These are phyloP conservation scores for Menidia menidia DNA, from an alignment of 2,797 vertebrate genomes.

Conservation along the genomic window DNA sequence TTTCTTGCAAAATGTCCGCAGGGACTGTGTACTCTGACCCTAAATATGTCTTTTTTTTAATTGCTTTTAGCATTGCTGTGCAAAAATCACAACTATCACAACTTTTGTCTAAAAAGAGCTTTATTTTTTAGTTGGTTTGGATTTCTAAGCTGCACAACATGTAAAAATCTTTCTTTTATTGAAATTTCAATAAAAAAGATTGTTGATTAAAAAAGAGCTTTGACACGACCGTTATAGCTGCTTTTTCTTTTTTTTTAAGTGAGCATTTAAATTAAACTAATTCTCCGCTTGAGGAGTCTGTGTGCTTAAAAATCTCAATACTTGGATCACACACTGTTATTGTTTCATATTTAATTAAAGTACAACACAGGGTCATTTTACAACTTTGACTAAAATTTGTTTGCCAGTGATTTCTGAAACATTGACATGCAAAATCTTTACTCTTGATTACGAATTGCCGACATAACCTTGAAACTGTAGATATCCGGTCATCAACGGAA, in stretches of 20 bases:
- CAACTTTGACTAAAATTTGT: background rate
- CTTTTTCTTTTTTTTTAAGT: too few relatives aligned
- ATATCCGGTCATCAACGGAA: background rate
- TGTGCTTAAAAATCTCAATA: background rate
- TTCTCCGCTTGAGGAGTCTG: constrained; percentile 5
- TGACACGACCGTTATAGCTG: too few relatives aligned
- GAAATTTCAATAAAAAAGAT: too few relatives aligned
- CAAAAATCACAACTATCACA: too few relatives aligned
- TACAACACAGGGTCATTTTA: background rate
- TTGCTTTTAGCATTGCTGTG: background rate
- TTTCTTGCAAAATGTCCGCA: background rate
- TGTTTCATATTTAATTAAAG: constrained; percentile 5
- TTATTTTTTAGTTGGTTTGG: too few relatives aligned
- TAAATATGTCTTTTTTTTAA: background rate
- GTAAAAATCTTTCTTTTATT: too few relatives aligned
- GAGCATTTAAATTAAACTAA: too few relatives aligned
- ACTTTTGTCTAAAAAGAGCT: too few relatives aligned
- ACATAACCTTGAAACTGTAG: background rate
- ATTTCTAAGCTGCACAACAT: too few relatives aligned
- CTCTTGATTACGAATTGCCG: background rate
- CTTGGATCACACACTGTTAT: constrained; percentile 5
- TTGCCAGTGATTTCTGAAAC: background rate
- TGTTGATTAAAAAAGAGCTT: too few relatives aligned
- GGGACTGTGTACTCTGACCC: too few relatives aligned
- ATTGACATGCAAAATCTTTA: background rate